These are phyloP conservation scores for Ctenodactylus gundi DNA, from an alignment of 2,113 vertebrate species.

Conservation along the genomic window DNA sequence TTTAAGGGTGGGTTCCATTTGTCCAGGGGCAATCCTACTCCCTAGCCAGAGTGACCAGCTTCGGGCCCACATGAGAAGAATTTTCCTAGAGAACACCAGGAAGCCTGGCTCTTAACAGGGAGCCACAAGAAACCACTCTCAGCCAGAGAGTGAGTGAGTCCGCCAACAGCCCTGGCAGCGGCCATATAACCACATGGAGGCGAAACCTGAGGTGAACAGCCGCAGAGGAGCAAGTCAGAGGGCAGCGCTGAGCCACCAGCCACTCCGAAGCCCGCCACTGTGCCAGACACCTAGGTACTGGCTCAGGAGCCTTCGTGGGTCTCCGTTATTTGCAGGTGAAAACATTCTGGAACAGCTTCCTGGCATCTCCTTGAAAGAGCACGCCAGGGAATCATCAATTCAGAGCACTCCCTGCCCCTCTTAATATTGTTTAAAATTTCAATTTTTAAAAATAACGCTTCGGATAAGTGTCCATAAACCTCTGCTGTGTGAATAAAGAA, in stretches of 20 bases:
- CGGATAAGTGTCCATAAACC: neutral
- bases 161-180: neutral
- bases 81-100: neutral
- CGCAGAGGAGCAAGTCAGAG: neutral
- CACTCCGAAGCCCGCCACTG: neutral
- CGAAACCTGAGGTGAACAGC: neutral
- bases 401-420: neutral
- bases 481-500: constrained; percentile 62
- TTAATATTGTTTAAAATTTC: neutral
- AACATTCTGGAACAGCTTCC: neutral
- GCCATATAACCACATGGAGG: neutral
- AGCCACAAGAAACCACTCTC: neutral
- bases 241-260: neutral
- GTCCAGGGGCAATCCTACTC: neutral
- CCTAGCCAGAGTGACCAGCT: neutral
- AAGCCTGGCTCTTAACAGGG: neutral
- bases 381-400: neutral
- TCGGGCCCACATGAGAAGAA: neutral
- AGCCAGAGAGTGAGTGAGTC: neutral
- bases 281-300: neutral
- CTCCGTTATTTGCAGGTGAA: neutral
- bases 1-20: neutral
- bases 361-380: neutral
- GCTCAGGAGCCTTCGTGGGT: neutral
- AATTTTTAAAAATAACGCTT: neutral